phyloP scores from a whole-genome alignment of 2,888 invertebrate genomes.

The Ophonus ardosiacus region DNA sequence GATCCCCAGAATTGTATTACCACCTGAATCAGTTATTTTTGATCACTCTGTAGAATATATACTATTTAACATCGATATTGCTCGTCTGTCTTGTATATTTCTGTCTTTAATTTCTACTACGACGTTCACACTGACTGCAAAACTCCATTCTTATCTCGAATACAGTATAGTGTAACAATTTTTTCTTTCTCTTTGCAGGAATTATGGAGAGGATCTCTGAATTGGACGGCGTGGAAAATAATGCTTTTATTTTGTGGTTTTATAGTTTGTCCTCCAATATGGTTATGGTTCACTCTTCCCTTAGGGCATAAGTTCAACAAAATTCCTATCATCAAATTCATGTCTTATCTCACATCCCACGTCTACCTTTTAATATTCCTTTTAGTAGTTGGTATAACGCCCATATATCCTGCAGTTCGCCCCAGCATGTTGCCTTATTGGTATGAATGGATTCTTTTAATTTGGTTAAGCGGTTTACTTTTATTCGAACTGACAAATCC shows the following conservation, averaged over 20 bases:
- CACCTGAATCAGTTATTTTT: too few relatives aligned
- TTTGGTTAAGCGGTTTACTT: constrained; percentile 96
- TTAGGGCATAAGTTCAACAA: constrained; percentile 97
- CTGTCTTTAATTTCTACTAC: too few relatives aligned
- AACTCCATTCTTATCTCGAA: too few relatives aligned
- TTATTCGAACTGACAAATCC: constrained; percentile 98
- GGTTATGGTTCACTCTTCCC: constrained; percentile 97
- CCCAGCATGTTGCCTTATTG: constrained; percentile 91
- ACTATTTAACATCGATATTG: too few relatives aligned
- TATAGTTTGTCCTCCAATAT: constrained; percentile 96
- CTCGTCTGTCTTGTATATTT: too few relatives aligned
- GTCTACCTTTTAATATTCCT: constrained; percentile 97
- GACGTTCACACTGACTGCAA: too few relatives aligned
- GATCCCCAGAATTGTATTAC: too few relatives aligned
- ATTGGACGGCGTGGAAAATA: constrained; percentile 97
- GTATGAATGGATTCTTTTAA: constrained; percentile 97
- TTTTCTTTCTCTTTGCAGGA: constrained; percentile 80
- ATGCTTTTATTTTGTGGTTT: constrained; percentile 95
- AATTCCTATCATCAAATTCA: constrained; percentile 99
- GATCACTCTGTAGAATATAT: too few relatives aligned
- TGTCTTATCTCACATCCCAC: constrained; percentile 99
- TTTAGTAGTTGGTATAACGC: constrained; percentile 92
- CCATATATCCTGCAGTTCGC: constrained; percentile 89
- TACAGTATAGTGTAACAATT: background rate
- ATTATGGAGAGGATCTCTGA: constrained; percentile 97